phyloP scores from a whole-genome alignment of 2,888 invertebrate species.

The Blastobasis lacticolella region DNA sequence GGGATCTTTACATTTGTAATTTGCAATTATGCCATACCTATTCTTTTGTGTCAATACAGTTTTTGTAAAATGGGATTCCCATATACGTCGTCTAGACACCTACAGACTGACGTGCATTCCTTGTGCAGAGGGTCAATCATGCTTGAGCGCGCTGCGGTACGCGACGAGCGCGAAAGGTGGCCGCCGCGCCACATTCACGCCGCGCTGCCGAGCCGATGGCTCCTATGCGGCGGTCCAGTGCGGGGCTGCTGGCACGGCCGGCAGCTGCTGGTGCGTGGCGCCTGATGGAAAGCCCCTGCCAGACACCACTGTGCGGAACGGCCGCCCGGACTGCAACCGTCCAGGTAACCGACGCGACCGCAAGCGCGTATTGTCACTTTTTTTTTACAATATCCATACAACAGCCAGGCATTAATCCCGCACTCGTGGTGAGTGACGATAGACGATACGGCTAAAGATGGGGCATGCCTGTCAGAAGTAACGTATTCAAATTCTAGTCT shows the following conservation, averaged over 20 bases:
- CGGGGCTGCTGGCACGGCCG: slow-evolving; percentile 80
- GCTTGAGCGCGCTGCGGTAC: slow-evolving; percentile 58
- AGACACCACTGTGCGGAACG: slow-evolving; percentile 83
- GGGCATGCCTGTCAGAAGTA: too few relatives aligned
- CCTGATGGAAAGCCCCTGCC: slow-evolving; percentile 87
- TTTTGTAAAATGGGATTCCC: too few relatives aligned
- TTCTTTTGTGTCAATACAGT: too few relatives aligned
- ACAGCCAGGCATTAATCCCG: background rate
- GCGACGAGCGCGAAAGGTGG: slow-evolving; percentile 53
- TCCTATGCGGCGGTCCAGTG: slow-evolving; percentile 91
- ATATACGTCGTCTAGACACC: too few relatives aligned
- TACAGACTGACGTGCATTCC: background rate
- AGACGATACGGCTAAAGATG: too few relatives aligned
- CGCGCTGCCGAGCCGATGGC: slow-evolving; percentile 88
- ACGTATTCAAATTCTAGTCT: too few relatives aligned
- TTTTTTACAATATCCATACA: background rate
- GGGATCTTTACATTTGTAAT: too few relatives aligned
- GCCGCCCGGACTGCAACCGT: slow-evolving; percentile 79
- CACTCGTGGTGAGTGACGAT: too few relatives aligned
- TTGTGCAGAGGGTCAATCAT: slow-evolving; percentile 53
- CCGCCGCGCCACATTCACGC: slow-evolving; percentile 76
- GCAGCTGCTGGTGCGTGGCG: slow-evolving; percentile 94
- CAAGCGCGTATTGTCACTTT: too few relatives aligned
- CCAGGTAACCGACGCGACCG: slow-evolving; percentile 39
- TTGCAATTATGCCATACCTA: too few relatives aligned